A percentile compares a stretch with the other conserved stretches of the same genome.
These are phyloP conservation scores for Tachuris rubrigastra DNA, from an alignment of 2,113 vertebrate species.

Conservation along the genomic window DNA sequence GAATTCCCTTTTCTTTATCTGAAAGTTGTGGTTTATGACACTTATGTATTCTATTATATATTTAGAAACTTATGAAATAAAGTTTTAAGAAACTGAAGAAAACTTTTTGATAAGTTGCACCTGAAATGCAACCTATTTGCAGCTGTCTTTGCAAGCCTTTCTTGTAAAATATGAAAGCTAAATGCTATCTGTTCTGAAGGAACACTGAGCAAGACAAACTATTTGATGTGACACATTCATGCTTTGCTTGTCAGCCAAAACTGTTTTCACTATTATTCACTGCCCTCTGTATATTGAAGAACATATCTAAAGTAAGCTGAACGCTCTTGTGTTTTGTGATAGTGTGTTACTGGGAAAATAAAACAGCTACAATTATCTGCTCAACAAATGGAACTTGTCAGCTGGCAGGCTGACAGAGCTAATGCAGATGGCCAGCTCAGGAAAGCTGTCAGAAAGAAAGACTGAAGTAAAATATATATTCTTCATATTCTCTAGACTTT, in stretches of 20 bases:
- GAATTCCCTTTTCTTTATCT: neutral
- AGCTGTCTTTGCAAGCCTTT: neutral
- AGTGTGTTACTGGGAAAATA: slow-evolving; percentile 47
- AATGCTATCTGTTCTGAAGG: slow-evolving; percentile 20
- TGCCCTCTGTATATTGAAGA: slow-evolving; percentile 48
- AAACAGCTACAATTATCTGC: slow-evolving; percentile 61
- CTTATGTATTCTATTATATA: neutral
- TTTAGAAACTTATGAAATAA: neutral
- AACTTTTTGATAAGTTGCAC: neutral
- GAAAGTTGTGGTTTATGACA: neutral
- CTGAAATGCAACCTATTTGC: neutral
- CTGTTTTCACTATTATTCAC: slow-evolving; percentile 59
- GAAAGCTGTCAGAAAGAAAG: slow-evolving; percentile 41
- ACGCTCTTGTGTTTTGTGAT: slow-evolving; percentile 37
- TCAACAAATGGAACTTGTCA: slow-evolving; percentile 66
- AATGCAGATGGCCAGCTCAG: slow-evolving; percentile 54
- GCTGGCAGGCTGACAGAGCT: slow-evolving; percentile 35
- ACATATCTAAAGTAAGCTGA: slow-evolving; percentile 32
- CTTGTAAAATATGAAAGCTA: slow-evolving; percentile 14
- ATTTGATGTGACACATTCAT: slow-evolving; percentile 58
- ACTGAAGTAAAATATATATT: slow-evolving; percentile 17
- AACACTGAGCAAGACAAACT: slow-evolving; percentile 28
- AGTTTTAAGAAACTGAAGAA: neutral
- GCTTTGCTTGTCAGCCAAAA: slow-evolving; percentile 59
- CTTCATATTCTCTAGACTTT: neutral